Evolutionary conservation across 53 echinoderm and acorn worm species (phyloP).

Genomic region (Glandiceps talaboti): DNA sequence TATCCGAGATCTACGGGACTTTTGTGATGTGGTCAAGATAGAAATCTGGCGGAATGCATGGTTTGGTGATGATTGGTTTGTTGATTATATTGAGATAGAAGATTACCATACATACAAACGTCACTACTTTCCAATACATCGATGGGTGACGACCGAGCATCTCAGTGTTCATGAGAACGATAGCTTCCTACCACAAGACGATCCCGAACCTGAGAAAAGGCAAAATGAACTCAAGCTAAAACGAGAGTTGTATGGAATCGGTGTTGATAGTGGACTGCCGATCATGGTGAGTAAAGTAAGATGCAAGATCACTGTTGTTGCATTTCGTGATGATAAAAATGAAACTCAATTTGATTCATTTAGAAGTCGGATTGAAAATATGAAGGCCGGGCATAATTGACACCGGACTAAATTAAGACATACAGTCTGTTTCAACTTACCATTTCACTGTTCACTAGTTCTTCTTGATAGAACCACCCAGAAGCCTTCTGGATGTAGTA

Average conservation of each 20-base stretch:
- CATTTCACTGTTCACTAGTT: too few species aligned
- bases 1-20: conserved; percentile 36
- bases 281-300: conserved; percentile 39
- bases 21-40: conserved; percentile 35
- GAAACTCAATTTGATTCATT: too few species aligned
- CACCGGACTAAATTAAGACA: too few species aligned
- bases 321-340: too few species aligned
- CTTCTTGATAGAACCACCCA: too few species aligned
- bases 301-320: too few species aligned
- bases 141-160: conserved; percentile 39
- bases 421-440: too few species aligned
- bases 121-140: conserved; percentile 55
- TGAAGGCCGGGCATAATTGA: too few species aligned
- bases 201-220: conserved; percentile 23
- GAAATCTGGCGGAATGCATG: conserved; percentile 54
- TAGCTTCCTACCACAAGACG: conserved; percentile 52
- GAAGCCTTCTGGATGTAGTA: too few species aligned
- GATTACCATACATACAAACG: not conserved
- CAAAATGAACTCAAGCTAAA: conserved; percentile 52
- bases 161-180: conserved; percentile 41
- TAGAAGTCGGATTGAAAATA: too few species aligned
- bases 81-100: conserved; percentile 44
- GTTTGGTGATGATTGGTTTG: conserved; percentile 52
- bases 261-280: conserved; percentile 34
- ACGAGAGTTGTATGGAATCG: conserved; percentile 34